Evolutionary conservation across 1,140 invertebrate species (phyloP).

Genomic region (Drosophila virilis): DNA sequence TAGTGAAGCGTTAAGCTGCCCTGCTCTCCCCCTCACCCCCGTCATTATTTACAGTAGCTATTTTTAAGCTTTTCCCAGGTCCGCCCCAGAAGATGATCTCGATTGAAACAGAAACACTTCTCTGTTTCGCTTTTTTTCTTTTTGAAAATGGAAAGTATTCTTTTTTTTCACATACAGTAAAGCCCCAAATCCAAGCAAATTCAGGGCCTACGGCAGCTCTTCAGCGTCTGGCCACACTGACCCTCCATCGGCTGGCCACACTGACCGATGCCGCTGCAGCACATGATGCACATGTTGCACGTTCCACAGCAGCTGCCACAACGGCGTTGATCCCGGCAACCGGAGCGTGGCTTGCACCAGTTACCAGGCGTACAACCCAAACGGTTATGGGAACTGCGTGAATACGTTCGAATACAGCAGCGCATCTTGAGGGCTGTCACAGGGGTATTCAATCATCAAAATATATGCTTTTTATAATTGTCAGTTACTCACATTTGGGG

Average conservation of each 20-base stretch:
- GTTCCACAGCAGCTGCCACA: background rate
- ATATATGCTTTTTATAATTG: background rate
- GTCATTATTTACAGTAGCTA: background rate
- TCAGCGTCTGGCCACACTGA: no score
- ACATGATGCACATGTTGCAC: background rate
- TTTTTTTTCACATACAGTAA: background rate
- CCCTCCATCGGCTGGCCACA: background rate
- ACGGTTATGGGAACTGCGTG: background rate
- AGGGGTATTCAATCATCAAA: no score
- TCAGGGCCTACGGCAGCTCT: background rate
- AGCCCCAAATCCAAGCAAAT: background rate
- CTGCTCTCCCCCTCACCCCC: background rate
- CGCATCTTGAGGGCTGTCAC: background rate
- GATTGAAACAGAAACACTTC: background rate
- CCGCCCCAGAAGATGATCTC: constrained; percentile 6
- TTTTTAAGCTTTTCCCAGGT: constrained; percentile 32
- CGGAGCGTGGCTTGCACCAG: no score
- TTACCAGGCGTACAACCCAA: no score
- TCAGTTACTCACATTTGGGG: background rate
- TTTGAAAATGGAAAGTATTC: no score
- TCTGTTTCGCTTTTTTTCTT: background rate
- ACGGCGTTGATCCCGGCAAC: no score
- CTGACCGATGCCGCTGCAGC: background rate
- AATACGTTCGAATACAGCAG: background rate
- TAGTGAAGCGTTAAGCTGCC: constrained; percentile 64